Evolutionary conservation across 2,888 invertebrate genomes (phyloP).

Genomic region (Drosophila anceps): DNA sequence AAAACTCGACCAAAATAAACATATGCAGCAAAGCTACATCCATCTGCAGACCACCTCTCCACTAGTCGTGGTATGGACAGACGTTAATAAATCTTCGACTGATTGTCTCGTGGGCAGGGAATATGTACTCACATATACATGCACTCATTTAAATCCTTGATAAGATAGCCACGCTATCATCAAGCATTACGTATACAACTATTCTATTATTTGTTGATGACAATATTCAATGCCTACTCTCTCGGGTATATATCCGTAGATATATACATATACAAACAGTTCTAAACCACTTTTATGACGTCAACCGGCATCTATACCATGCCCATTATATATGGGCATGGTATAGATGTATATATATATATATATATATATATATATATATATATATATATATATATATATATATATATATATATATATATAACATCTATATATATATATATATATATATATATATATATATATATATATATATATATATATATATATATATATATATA

Average conservation of each 20-base stretch:
- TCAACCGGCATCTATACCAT: conserved; percentile 33
- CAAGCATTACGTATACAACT: conserved; percentile 30
- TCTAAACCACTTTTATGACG: conserved; percentile 46
- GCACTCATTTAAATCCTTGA: conserved; percentile 30
- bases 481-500: too few species aligned
- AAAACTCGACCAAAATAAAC: conserved; percentile 13
- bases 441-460: neutral
- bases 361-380: too few species aligned
- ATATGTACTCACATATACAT: conserved; percentile 4
- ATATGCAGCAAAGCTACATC: conserved; percentile 30
- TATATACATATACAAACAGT: neutral
- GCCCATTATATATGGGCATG: too few species aligned
- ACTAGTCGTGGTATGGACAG: neutral
- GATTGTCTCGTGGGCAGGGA: neutral
- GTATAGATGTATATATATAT: too few species aligned
- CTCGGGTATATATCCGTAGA: neutral
- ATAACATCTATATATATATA: too few species aligned
- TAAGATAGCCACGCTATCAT: conserved; percentile 66
- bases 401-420: neutral
- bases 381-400: too few species aligned
- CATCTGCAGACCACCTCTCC: neutral
- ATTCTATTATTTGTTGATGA: conserved; percentile 29
- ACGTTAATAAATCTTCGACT: neutral
- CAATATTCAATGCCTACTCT: conserved; percentile 46
- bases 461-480: too few species aligned